Evolutionary conservation across 2,113 vertebrate genomes (phyloP).

Genomic region (Ciconia maguari): DNA sequence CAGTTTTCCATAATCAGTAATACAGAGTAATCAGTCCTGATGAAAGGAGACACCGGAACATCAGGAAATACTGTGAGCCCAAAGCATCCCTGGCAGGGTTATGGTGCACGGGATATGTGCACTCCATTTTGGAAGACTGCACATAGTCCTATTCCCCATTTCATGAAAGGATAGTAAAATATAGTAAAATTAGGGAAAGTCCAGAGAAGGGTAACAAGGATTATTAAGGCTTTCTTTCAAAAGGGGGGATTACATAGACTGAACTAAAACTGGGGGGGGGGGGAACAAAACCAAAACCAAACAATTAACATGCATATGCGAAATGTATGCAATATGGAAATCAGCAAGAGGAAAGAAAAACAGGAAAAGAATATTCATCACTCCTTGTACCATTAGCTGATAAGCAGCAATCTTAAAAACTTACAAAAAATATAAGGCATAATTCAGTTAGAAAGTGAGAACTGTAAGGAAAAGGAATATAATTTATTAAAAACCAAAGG

Average conservation of each 20-base stretch:
- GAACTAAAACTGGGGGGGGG: background rate
- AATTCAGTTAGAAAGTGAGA: background rate
- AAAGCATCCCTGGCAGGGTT: background rate
- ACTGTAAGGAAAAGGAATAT: background rate
- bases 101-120: accelerated
- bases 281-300: no score
- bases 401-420: background rate
- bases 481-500: background rate
- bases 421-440: background rate
- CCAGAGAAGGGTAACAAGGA: background rate
- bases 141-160: background rate
- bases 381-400: background rate
- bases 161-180: background rate
- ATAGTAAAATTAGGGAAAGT: background rate
- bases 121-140: background rate
- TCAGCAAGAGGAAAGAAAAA: background rate
- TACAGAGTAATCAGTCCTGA: background rate
- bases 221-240: background rate
- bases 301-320: background rate
- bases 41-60: background rate
- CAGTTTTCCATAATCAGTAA: no score
- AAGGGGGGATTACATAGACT: background rate
- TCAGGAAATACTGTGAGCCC: background rate
- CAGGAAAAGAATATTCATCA: background rate
- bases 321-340: background rate